These are phyloP conservation scores for Rachycentron canadum DNA, from an alignment of 2,797 vertebrate species.

Conservation along the genomic window DNA sequence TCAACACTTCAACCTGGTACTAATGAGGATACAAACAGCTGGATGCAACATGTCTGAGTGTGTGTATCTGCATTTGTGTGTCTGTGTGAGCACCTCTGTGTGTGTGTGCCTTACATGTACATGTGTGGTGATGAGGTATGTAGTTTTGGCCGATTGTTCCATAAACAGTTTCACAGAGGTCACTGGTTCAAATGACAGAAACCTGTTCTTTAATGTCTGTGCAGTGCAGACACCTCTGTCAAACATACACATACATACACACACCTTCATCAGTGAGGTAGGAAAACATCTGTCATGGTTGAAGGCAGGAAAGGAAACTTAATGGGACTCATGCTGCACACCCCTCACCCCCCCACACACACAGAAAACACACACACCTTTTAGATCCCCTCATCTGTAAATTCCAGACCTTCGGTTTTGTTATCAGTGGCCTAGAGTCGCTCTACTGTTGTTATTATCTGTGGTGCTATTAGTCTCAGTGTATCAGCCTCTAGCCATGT, in stretches of 20 bases:
- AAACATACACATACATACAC: slow-evolving; percentile 40
- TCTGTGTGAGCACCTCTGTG: slow-evolving; percentile 19
- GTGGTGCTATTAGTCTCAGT: slow-evolving; percentile 83
- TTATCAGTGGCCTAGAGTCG: slow-evolving; percentile 30
- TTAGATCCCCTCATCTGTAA: slow-evolving; percentile 16
- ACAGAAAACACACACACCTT: slow-evolving; percentile 22
- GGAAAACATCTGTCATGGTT: slow-evolving; percentile 65
- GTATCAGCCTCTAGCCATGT: slow-evolving; percentile 67
- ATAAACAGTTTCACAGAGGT: slow-evolving; percentile 60
- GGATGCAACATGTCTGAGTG: slow-evolving; percentile 50
- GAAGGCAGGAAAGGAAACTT: slow-evolving; percentile 47
- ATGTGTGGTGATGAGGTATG: slow-evolving; percentile 3
- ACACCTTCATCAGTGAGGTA: slow-evolving; percentile 40
- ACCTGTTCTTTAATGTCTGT: slow-evolving; percentile 51
- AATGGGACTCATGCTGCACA: slow-evolving; percentile 9
- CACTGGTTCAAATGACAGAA: slow-evolving; percentile 57
- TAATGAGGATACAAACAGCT: slow-evolving; percentile 59
- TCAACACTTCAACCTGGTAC: slow-evolving; percentile 54
- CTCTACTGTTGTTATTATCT: slow-evolving; percentile 63
- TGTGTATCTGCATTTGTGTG: slow-evolving; percentile 12
- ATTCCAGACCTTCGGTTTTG: slow-evolving; percentile 32
- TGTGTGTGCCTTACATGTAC: slow-evolving; percentile 18
- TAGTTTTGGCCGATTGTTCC: slow-evolving; percentile 31
- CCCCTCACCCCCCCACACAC: slow-evolving; percentile 20
- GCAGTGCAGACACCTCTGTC: slow-evolving; percentile 21